A percentile compares a stretch with the other conserved stretches of the same genome.
phyloP scores from a whole-genome alignment of 1,140 invertebrate species.

The Drosophila orosa region DNA sequence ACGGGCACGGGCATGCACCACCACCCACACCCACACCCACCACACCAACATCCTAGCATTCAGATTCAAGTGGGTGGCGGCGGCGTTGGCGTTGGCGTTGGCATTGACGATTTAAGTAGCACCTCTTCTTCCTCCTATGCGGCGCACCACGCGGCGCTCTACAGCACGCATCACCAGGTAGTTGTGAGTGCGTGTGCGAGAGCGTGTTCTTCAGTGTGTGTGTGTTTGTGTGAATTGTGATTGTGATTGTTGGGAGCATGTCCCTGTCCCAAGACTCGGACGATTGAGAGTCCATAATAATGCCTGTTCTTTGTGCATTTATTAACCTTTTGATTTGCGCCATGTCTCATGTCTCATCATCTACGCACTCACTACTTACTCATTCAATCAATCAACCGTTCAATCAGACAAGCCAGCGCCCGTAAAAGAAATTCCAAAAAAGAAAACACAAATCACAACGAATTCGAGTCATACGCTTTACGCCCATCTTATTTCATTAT shows the following conservation, averaged over 20 bases:
- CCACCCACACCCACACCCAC: conserved; percentile 49
- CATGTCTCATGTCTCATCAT: conserved; percentile 32
- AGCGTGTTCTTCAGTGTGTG: conserved; percentile 37
- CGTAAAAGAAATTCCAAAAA: conserved; percentile 23
- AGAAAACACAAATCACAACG: too few relatives aligned
- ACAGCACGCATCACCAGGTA: conserved; percentile 80
- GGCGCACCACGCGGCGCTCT: conserved; percentile 72
- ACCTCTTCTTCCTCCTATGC: conserved; percentile 69
- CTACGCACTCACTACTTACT: conserved; percentile 23
- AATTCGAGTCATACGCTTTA: too few relatives aligned
- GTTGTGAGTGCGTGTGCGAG: conserved; percentile 59
- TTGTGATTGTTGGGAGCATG: conserved; percentile 39
- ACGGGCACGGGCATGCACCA: conserved; percentile 42
- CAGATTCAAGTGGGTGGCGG: conserved; percentile 66
- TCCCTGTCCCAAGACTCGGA: conserved; percentile 19
- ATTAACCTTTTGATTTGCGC: conserved; percentile 50
- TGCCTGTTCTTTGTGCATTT: conserved; percentile 48
- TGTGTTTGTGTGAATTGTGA: conserved; percentile 39
- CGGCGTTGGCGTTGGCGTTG: conserved; percentile 38
- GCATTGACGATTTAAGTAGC: conserved; percentile 69
- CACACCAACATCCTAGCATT: conserved; percentile 58
- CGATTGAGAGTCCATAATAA: conserved; percentile 25
- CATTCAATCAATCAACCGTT: conserved; percentile 27
- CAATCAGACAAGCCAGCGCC: conserved; percentile 9
- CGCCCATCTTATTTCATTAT: too few relatives aligned